phyloP scores from a whole-genome alignment of 2,797 vertebrate genomes.

The Sebastes jordani region DNA sequence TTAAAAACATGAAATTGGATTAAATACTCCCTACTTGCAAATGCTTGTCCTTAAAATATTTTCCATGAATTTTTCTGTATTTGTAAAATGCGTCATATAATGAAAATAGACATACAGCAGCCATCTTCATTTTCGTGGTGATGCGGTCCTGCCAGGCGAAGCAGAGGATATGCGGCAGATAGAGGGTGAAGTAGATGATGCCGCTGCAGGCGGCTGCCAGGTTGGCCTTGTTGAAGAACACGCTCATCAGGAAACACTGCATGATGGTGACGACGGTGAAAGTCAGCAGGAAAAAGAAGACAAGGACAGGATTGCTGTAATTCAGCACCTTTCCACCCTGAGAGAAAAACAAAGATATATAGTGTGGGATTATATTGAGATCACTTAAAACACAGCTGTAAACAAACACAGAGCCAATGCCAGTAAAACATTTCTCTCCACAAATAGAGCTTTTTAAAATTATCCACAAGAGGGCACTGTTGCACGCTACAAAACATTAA shows the following conservation, averaged over 20 bases:
- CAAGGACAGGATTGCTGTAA: slow-evolving; percentile 90
- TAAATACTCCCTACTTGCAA: not conserved
- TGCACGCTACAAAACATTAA: not conserved
- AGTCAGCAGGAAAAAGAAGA: slow-evolving; percentile 92
- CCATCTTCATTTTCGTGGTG: slow-evolving; percentile 86
- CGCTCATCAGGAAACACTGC: slow-evolving; percentile 96
- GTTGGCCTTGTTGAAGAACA: slow-evolving; percentile 97
- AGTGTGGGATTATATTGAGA: not conserved
- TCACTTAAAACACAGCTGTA: not conserved
- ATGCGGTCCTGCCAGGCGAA: slow-evolving; percentile 94
- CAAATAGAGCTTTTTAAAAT: not conserved
- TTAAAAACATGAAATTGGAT: not conserved
- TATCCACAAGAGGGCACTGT: slow-evolving; percentile 65
- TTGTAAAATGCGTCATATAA: not conserved
- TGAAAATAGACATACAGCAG: slow-evolving; percentile 78
- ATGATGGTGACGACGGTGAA: slow-evolving; percentile 91
- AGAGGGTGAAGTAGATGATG: slow-evolving; percentile 95
- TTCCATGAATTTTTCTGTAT: not conserved
- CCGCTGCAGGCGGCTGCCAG: slow-evolving; percentile 97
- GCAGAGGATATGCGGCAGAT: slow-evolving; percentile 95
- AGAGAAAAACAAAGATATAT: not conserved
- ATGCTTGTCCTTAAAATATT: not conserved
- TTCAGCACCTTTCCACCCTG: slow-evolving; percentile 91
- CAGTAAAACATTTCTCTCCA: not conserved
- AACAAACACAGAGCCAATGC: not conserved